Base-by-base conservation (phyloP, 1,140 invertebrate species). In the Neodiprion lecontei region DNA sequence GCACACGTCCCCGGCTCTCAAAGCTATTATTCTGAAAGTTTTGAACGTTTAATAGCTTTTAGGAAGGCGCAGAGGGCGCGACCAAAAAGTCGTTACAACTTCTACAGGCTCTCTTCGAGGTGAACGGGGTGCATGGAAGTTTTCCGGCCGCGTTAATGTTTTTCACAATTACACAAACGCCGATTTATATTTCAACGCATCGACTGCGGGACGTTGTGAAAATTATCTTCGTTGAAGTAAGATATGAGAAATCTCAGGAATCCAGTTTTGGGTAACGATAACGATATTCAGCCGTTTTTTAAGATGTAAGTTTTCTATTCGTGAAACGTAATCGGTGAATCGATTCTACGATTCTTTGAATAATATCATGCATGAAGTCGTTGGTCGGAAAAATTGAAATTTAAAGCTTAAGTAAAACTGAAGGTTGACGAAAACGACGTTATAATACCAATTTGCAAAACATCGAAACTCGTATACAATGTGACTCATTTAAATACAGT, bases 81-180 rank as follows among this genome's bases (percentile, higher is more conserved):
- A 85, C 81, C 80, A 80, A 85, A 85, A 87, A 83, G 83, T 85
- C 85, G 81, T 86, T 88, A 85, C 84, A 83, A 86, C 81, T 85
- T 79, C 76, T 75, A 69, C 76, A 74, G 76, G 78, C 76, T 78
- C 78, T 78, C 28, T 40, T 40, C 28, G 28, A 40, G 28, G 28
- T 40, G 5, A 40, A 40, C 28, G 28, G 28, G 28, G 28, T 40
- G 28, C 11, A 9, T 9, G 53, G 53, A 17, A 17, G 4, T 14
- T 61, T 61, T 61, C 53, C 5, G 53, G 11, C 53, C 53, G 53
- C 11, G n/a, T 17, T 10, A 65, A 28, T 69, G n/a, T 77, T 79
- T 79, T 81, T 84, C 78, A 81, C 79, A 79, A 81, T 85, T 82
- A 83, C 80, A 82, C 28, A 40, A 40, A 79, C 74, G 77, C 78